Evolutionary conservation across 2,888 invertebrate genomes (phyloP), one percentile per base, ranked within the genome.

Genomic region (Lingula anatina): DNA sequence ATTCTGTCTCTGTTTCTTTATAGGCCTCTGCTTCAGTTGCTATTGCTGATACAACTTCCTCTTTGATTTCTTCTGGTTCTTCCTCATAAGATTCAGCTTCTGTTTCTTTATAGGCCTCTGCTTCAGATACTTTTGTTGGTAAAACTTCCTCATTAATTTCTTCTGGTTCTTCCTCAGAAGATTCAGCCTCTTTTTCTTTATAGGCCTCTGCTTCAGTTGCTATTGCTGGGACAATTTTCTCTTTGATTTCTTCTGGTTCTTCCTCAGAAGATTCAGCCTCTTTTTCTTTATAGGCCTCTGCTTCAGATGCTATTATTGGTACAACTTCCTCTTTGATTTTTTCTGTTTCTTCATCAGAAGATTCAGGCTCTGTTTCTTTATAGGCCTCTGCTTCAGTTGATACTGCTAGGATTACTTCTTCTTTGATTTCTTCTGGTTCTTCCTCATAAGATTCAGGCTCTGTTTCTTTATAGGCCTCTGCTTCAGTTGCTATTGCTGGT

Each of bases 371-470:
- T n/a, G n/a, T n/a, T n/a, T n/a, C n/a, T n/a, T n/a, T n/a, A n/a
- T n/a, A n/a, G n/a, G n/a, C n/a, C n/a, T n/a, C n/a, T n/a, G n/a
- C n/a, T n/a, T n/a, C n/a, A n/a, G n/a, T n/a, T n/a, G n/a, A n/a
- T n/a, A n/a, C n/a, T n/a, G n/a, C n/a, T n/a, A n/a, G n/a, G 9
- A 26, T 9, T 15, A 25, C n/a, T 28, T 21, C 18, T 18, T 47
- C 40, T 12, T 21, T 23, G 2, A 35, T 28, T 31, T 47, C 24
- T 36, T 44, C 47, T 9, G n/a, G n/a, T 9, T 47, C 46, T 43
- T 26, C 44, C 15, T 46, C 46, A 23, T 27, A 20, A 27, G n/a
- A 23, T 2, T 24, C 7, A n/a, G n/a, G n/a, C n/a, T n/a, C n/a
- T n/a, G n/a, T n/a, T n/a, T n/a, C n/a, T n/a, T n/a, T n/a, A n/a